These are phyloP conservation scores for Dasysyrphus tricinctus DNA, from an alignment of 2,888 invertebrate species.

Conservation along the genomic window DNA sequence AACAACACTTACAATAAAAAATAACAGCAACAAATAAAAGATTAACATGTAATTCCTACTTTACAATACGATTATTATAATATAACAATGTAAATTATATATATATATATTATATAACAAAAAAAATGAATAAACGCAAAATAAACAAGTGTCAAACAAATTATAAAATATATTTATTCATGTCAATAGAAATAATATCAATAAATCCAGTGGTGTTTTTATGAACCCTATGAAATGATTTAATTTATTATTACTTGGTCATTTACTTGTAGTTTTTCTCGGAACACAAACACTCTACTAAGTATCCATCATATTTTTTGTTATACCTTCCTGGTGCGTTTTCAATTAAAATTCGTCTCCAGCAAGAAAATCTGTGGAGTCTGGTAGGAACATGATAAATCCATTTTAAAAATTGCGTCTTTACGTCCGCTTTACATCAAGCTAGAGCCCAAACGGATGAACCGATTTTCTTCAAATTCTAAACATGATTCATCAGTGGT, in stretches of 20 bases:
- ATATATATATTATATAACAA: constrained; percentile 56
- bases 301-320: too few relatives aligned
- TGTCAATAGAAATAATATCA: constrained; percentile 72
- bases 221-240: constrained; percentile 41
- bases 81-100: constrained; percentile 73
- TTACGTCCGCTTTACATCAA: too few relatives aligned
- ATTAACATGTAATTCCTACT: constrained; percentile 79
- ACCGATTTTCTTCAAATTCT: too few relatives aligned
- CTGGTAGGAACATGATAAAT: too few relatives aligned
- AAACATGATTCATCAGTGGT: too few relatives aligned
- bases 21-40: constrained; percentile 75
- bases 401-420: too few relatives aligned
- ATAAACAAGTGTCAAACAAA: constrained; percentile 76
- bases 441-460: too few relatives aligned
- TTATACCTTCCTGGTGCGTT: too few relatives aligned
- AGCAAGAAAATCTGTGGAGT: too few relatives aligned
- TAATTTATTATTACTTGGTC: not conserved
- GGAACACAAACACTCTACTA: not conserved
- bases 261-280: not conserved
- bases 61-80: constrained; percentile 77
- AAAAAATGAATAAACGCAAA: constrained; percentile 60
- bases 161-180: constrained; percentile 74
- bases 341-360: too few relatives aligned
- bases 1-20: constrained; percentile 67
- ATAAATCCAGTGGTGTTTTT: constrained; percentile 64